Evolutionary conservation across 2,888 invertebrate species (phyloP).

Genomic region (Anaspis maculata): DNA sequence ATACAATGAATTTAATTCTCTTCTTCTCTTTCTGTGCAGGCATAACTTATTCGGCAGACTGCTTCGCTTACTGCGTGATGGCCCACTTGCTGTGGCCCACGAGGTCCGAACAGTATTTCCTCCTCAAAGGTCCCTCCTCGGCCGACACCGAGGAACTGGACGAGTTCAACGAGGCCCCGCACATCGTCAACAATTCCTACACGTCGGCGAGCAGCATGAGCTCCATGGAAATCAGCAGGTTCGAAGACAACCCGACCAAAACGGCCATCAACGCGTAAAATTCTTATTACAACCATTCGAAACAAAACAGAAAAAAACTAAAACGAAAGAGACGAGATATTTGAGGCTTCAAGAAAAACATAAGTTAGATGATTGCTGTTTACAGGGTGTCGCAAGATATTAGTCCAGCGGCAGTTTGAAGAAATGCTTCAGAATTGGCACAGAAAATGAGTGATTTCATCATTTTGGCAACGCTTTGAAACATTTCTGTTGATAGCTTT

Average conservation of each 20-base stretch:
- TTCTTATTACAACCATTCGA: no score
- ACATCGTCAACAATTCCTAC: slow-evolving; percentile 58
- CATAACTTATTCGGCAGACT: slow-evolving; percentile 92
- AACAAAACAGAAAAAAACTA: no score
- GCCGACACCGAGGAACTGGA: slow-evolving; percentile 76
- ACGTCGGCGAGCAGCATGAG: slow-evolving; percentile 36
- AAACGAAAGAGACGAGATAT: no score
- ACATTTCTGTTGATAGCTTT: no score
- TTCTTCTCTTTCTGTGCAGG: slow-evolving; percentile 49
- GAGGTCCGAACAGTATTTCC: slow-evolving; percentile 83
- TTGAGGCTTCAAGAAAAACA: no score
- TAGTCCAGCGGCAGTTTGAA: no score
- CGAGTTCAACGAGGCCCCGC: slow-evolving; percentile 86
- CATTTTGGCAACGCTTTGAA: no score
- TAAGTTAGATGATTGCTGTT: no score
- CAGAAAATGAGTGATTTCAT: no score
- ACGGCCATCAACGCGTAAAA: slow-evolving; percentile 18
- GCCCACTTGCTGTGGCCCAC: slow-evolving; percentile 95
- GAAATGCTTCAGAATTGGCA: no score
- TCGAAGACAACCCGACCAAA: slow-evolving; percentile 30
- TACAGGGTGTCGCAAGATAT: no score
- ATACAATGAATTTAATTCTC: no score
- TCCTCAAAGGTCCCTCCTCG: slow-evolving; percentile 64
- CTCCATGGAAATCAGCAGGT: slow-evolving; percentile 34
- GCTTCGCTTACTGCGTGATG: slow-evolving; percentile 90